Conservation (phyloP, 2,888 invertebrate species). For the Oscheius onirici region DNA sequence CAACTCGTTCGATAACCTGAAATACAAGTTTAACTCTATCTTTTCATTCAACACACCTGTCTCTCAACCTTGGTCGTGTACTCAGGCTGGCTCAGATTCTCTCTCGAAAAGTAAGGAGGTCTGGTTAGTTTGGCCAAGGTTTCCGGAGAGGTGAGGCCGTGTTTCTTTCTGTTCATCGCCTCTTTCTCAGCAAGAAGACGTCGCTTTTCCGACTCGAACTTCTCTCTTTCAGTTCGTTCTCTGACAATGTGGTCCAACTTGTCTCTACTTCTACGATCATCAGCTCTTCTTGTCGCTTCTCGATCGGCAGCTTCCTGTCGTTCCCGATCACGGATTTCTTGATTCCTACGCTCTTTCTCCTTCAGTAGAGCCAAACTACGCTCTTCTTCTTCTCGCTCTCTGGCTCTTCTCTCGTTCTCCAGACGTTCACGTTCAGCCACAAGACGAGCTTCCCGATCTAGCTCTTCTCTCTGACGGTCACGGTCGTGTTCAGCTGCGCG, state of each 20-base stretch:
- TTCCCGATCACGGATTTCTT: constrained; percentile 65
- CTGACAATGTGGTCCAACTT: constrained; percentile 62
- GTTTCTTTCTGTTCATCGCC: constrained; percentile 55
- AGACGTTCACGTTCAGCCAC: constrained; percentile 58
- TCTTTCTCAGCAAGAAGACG: constrained; percentile 64
- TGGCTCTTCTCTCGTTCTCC: constrained; percentile 62
- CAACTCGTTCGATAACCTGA: constrained; percentile 69
- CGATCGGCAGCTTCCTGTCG: constrained; percentile 65
- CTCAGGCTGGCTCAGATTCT: constrained; percentile 57
- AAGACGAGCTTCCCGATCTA: constrained; percentile 60
- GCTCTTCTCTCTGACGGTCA: constrained; percentile 59
- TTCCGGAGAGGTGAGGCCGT: constrained; percentile 56
- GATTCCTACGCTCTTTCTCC: constrained; percentile 65
- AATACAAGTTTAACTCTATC: not conserved
- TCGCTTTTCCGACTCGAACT: constrained; percentile 64
- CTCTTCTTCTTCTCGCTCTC: constrained; percentile 64
- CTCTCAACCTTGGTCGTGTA: constrained; percentile 66
- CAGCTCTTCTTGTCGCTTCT: constrained; percentile 57
- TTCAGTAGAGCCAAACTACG: constrained; percentile 62
- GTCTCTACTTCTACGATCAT: constrained; percentile 66
- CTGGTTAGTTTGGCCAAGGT: constrained; percentile 67
- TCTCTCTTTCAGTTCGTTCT: constrained; percentile 66
- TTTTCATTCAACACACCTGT: constrained; percentile 39
- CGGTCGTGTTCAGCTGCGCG: constrained; percentile 50
- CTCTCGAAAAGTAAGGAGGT: constrained; percentile 66